Evolutionary conservation across 2,888 invertebrate species (phyloP), one percentile per base, ranked within the genome.

Genomic region (Dromius quadrimaculatus): DNA sequence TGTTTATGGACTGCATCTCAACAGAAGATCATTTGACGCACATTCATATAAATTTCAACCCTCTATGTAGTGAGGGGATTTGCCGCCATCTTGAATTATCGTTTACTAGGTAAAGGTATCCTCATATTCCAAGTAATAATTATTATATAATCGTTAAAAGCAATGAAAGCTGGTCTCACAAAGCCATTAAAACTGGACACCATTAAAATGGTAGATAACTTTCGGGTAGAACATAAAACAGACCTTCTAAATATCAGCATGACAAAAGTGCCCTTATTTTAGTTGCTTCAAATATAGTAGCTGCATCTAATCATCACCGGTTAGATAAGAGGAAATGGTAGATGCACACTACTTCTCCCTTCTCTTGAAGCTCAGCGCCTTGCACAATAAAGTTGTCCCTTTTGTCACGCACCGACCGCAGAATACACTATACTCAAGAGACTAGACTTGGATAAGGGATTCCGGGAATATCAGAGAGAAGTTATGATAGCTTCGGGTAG

Each of bases 371-470:
- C 32, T 34, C 57, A 15, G 28, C 54, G 28, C 38, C 61, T 62
- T 41, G 57, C 66, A 57, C 54, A 57, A 57, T 61, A 36, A 66
- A 66, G 38, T 66, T 66, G 66, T 66, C 66, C 57, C 66, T 66
- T 66, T 66, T 66, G 66, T 66, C 66, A 66, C 66, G 54, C 66
- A 66, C 54, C 41, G 41, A 41, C 38, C 54, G 5, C 15, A 28
- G 4, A 5, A 28, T 6, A n/a, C 13, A 32, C 50, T 17, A 19
- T 23, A 45, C 63, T 45, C 63, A 34, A 6, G 65, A 65, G 65
- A 50, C 50, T 36, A 20, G 63, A 23, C 59, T 20, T 9, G n/a
- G 50, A 23, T 19, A 22, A 17, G 8, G 15, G 50, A 54, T 54
- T 54, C 28, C 2, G 6, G 13, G 28, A 54, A 13, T 54, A 28